phyloP scores from a whole-genome alignment of 1,140 invertebrate species.

The Lepidurus arcticus region DNA sequence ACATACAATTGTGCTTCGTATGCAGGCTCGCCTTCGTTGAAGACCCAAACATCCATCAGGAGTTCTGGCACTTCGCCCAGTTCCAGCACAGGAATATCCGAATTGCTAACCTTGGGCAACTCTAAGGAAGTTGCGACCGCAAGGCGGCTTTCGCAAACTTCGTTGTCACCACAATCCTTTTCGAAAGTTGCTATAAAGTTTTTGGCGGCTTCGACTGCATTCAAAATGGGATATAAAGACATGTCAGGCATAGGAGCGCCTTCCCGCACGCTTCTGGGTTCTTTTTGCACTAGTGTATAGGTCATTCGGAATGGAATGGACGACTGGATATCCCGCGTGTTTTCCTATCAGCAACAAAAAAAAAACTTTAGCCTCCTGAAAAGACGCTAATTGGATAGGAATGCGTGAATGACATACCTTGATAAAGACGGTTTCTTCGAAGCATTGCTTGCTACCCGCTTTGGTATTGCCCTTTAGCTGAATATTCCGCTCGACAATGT shows the following conservation, averaged over 20 bases:
- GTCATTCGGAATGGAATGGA: slow-evolving; percentile 78
- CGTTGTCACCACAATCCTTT: slow-evolving; percentile 86
- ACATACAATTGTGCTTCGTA: slow-evolving; percentile 83
- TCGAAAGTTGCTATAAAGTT: slow-evolving; percentile 80
- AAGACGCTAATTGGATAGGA: not conserved
- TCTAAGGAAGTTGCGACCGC: slow-evolving; percentile 59
- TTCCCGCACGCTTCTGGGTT: slow-evolving; percentile 46
- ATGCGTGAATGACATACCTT: slow-evolving; percentile 49
- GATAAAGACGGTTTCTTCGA: slow-evolving; percentile 67
- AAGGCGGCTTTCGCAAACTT: slow-evolving; percentile 82
- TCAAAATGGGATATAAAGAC: slow-evolving; percentile 76
- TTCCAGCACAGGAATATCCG: slow-evolving; percentile 47
- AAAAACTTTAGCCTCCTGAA: not conserved
- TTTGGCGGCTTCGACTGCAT: slow-evolving; percentile 74
- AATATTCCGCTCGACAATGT: slow-evolving; percentile 44
- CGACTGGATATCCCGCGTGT: slow-evolving; percentile 74
- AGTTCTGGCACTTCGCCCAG: slow-evolving; percentile 71
- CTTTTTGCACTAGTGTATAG: slow-evolving; percentile 68
- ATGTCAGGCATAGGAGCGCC: slow-evolving; percentile 61
- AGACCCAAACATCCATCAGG: slow-evolving; percentile 64
- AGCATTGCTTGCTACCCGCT: slow-evolving; percentile 55
- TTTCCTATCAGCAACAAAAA: slow-evolving; percentile 51
- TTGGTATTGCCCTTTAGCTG: slow-evolving; percentile 38
- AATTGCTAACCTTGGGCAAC: slow-evolving; percentile 46
- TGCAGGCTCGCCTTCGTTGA: slow-evolving; percentile 78